A percentile compares a stretch with the other conserved stretches of the same genome.
Conservation (phyloP, 2,888 invertebrate species). For the Salpingus planirostris region DNA sequence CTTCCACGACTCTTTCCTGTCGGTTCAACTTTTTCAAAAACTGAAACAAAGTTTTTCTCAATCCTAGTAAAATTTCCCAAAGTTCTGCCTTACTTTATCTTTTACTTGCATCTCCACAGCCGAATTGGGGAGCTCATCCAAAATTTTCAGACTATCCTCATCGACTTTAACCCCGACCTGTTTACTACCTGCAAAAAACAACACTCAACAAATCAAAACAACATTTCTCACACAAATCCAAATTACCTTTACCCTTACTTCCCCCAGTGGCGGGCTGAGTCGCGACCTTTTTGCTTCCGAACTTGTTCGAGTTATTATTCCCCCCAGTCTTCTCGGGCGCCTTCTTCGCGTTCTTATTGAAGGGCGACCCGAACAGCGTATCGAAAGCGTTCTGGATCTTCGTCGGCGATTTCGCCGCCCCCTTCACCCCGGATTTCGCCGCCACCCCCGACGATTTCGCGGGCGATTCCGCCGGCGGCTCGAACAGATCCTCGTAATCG, state of each 20-base stretch:
- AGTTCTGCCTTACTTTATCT: conserved; percentile 61
- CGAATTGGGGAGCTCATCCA: conserved; percentile 85
- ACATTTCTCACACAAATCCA: no score
- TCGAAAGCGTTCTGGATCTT: conserved; percentile 50
- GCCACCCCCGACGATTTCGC: conserved; percentile 14
- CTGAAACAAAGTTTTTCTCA: conserved; percentile 44
- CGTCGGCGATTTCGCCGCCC: conserved; percentile 22
- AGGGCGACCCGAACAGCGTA: conserved; percentile 52
- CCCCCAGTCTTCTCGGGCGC: conserved; percentile 14
- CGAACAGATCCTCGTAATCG: conserved; percentile 80
- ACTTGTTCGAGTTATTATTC: conserved; percentile 17
- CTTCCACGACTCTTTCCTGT: conserved; percentile 95
- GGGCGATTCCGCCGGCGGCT: conserved; percentile 52
- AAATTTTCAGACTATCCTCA: conserved; percentile 70
- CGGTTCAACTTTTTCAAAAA: conserved; percentile 92
- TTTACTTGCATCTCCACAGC: conserved; percentile 92
- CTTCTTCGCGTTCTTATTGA: conserved; percentile 22
- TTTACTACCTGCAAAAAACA: conserved; percentile 46
- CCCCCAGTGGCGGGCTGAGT: conserved; percentile 8
- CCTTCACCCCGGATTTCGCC: conserved; percentile 20
- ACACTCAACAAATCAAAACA: not conserved
- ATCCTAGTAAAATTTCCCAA: conserved; percentile 2
- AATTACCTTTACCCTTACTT: conserved; percentile 4
- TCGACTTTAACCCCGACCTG: conserved; percentile 66
- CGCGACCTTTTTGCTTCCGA: conserved; percentile 18